Percentiles rank a stretch among this genome's conserved stretches.
phyloP scores from a whole-genome alignment of 2,113 vertebrate species.

The Noctilio leporinus region DNA sequence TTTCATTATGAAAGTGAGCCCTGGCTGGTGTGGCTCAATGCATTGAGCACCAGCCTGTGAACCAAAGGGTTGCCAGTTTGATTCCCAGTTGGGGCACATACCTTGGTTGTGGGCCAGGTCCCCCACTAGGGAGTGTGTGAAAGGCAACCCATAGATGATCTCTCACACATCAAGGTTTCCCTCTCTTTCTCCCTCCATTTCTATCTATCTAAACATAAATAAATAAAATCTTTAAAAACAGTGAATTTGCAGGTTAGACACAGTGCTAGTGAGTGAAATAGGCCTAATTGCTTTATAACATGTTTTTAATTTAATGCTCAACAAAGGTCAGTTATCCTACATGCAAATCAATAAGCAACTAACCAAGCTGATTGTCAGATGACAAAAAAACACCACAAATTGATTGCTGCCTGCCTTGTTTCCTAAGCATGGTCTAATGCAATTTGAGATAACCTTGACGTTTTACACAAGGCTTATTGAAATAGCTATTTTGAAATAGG shows the following conservation, averaged over 20 bases:
- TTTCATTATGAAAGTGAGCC: neutral
- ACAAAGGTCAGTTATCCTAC: conserved; percentile 27
- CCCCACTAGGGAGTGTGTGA: too few relatives aligned
- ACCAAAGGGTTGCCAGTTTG: too few relatives aligned
- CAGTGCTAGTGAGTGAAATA: neutral
- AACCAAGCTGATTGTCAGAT: conserved; percentile 12
- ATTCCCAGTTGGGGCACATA: too few relatives aligned
- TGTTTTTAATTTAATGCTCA: conserved; percentile 55
- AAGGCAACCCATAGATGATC: too few relatives aligned
- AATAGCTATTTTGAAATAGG: conserved; percentile 45
- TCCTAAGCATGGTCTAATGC: conserved; percentile 23
- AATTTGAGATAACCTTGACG: conserved; percentile 45
- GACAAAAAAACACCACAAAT: neutral
- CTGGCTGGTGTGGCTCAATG: too few relatives aligned
- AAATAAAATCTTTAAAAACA: too few relatives aligned
- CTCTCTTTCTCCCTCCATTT: too few relatives aligned
- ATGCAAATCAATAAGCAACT: conserved; percentile 43
- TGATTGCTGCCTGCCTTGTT: neutral
- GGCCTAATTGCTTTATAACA: conserved; percentile 30
- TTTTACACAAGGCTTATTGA: conserved; percentile 29
- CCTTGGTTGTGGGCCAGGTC: too few relatives aligned
- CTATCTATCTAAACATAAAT: too few relatives aligned
- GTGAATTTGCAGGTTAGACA: neutral
- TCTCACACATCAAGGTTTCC: too few relatives aligned
- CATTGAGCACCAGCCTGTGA: too few relatives aligned